Base-by-base conservation (phyloP, 1,140 invertebrate genomes). In the Ips typographus region DNA sequence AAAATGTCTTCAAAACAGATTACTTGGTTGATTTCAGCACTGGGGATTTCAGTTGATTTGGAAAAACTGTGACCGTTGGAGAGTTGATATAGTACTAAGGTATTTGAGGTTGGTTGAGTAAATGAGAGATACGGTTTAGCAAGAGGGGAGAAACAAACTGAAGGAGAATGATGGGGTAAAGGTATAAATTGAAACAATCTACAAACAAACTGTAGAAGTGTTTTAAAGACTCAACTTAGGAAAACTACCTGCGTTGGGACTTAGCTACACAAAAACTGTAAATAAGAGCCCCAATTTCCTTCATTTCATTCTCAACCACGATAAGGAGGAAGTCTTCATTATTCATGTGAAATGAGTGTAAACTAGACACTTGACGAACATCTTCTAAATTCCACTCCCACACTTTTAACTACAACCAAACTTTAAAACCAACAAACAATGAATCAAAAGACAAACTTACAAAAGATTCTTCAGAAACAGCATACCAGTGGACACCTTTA, bases 1-100 rank as follows among this genome's bases (percentile, higher is more conserved):
- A 80, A 81, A 4, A 78, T 80, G 73, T 82, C 79, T 65, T 80
- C 74, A 53, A 84, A 84, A 7, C 72, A 68, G 7, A 65, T 57
- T 0, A 78, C 71, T 52, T 65, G 44, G 22, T 71, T 47, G 1
- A 77, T 61, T 38, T 65, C 22, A 1, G 47, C 7, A 44, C 71
- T 73, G 5, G 38, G 65, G 2, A 79, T 51, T 8, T 68, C 72
- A 55, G 66, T 57, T 44, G 65, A 72, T 4, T 44, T 4, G 5
- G 65, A 37, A 56, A 79, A 79, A 60, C 65, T 67, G 38, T 70
- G 47, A 22, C 72, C 47, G 1, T 36, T n/a, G 40, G 62, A n/a
- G 8, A 36, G 36, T 72, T 64, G 22, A 22, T 49, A 49, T 6
- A 49, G 7, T 49, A 2, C 44, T 22, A 49, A 49, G 44, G 22